phyloP scores from a whole-genome alignment of 2,113 vertebrate genomes.

The Ursus arctos region DNA sequence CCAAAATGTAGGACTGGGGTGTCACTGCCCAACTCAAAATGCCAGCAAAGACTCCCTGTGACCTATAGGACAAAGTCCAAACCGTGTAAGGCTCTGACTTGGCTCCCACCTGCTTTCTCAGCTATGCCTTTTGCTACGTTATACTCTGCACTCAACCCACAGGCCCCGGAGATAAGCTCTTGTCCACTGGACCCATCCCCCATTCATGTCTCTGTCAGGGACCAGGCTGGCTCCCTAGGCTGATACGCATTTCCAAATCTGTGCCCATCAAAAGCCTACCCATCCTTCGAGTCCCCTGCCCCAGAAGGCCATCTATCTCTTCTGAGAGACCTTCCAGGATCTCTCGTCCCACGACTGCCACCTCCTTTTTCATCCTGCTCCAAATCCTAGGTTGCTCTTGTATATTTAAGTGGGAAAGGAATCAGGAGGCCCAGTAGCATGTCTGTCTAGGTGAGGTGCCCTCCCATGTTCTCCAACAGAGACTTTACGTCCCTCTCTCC shows the following conservation, averaged over 20 bases:
- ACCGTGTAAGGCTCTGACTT: background rate
- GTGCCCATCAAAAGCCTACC: background rate
- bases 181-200: background rate
- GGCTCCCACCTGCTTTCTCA: background rate
- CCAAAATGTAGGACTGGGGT: background rate
- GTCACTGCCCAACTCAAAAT: background rate
- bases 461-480: background rate
- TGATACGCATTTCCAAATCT: background rate
- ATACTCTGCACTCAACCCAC: rapidly evolving
- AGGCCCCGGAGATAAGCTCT: background rate
- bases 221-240: background rate
- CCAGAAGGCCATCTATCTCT: background rate
- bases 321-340: background rate
- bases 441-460: background rate
- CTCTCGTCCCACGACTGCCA: background rate
- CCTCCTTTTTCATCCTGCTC: background rate
- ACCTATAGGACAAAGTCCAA: background rate
- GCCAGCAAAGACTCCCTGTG: background rate
- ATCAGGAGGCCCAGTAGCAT: background rate
- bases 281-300: background rate
- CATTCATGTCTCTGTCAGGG: background rate
- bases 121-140: background rate
- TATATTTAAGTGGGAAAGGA: background rate
- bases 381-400: background rate
- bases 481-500: background rate